Conservation (phyloP, 2,113 vertebrate genomes). For the Labeo catla region DNA sequence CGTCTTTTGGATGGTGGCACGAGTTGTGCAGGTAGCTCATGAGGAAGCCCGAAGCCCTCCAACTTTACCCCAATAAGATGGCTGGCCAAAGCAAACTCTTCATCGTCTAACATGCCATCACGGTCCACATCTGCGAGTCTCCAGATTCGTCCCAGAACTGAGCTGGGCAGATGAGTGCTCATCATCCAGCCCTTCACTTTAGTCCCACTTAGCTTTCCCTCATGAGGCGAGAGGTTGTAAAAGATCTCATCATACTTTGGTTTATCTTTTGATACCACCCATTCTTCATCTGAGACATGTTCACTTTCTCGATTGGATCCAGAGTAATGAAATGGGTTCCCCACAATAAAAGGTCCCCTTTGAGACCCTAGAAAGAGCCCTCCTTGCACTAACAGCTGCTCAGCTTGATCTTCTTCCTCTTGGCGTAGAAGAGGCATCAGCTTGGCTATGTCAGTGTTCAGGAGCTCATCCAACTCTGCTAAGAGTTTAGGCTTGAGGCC, state of each 20-base stretch:
- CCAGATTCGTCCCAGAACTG: slow-evolving; percentile 88
- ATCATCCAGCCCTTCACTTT: slow-evolving; percentile 90
- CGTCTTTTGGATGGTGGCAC: slow-evolving; percentile 86
- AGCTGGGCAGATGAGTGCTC: slow-evolving; percentile 84
- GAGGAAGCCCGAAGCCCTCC: slow-evolving; percentile 84
- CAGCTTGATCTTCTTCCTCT: slow-evolving; percentile 76
- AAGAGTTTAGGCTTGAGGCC: slow-evolving; percentile 82
- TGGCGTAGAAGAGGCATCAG: slow-evolving; percentile 85
- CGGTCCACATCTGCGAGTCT: slow-evolving; percentile 87
- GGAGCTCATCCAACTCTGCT: slow-evolving; percentile 83
- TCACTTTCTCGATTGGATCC: slow-evolving; percentile 62
- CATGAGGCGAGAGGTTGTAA: slow-evolving; percentile 82
- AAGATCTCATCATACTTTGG: slow-evolving; percentile 92
- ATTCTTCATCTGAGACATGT: slow-evolving; percentile 75
- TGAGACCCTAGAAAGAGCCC: slow-evolving; percentile 83
- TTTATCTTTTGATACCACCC: slow-evolving; percentile 87
- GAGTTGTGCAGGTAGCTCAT: slow-evolving; percentile 83
- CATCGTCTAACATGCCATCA: slow-evolving; percentile 88
- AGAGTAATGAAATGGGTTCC: slow-evolving; percentile 70
- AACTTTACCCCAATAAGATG: slow-evolving; percentile 89
- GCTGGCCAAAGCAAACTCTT: slow-evolving; percentile 89
- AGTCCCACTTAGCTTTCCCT: slow-evolving; percentile 85
- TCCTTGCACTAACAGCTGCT: slow-evolving; percentile 76
- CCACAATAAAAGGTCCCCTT: slow-evolving; percentile 78
- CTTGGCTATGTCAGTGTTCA: slow-evolving; percentile 83